Conservation (phyloP, 1,140 invertebrate species). For the Bombus fervidus region DNA sequence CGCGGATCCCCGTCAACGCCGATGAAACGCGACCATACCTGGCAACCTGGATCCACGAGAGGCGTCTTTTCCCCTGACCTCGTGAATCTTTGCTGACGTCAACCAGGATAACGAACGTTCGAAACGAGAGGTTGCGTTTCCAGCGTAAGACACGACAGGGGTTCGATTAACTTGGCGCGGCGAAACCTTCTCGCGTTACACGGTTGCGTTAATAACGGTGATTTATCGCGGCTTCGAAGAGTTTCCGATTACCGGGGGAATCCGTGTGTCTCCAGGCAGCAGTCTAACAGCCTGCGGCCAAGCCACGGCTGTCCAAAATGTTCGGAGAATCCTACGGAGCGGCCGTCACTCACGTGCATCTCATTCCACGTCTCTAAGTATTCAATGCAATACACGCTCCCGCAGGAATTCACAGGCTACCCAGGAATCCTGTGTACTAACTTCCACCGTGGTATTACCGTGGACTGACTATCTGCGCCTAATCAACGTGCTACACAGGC, state of each 20-base stretch:
- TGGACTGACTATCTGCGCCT: neutral
- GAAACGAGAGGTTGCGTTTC: no score
- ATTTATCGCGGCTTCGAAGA: slow-evolving; percentile 8
- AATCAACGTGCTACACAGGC: slow-evolving; percentile 14
- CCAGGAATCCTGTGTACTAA: neutral
- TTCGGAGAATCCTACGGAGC: slow-evolving; percentile 10
- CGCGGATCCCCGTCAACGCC: slow-evolving; percentile 20
- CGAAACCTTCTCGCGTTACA: neutral
- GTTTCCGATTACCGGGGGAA: no score
- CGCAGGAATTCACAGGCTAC: neutral
- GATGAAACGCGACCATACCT: neutral
- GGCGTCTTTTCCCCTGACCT: neutral
- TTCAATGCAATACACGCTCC: slow-evolving; percentile 26
- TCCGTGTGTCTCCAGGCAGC: no score
- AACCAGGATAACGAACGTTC: slow-evolving; percentile 3
- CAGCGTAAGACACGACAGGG: neutral
- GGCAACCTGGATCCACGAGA: neutral
- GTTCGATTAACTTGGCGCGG: slow-evolving; percentile 15
- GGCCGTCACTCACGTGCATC: neutral
- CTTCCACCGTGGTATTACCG: slow-evolving; percentile 11
- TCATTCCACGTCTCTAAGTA: neutral
- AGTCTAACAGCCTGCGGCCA: no score
- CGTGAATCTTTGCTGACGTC: slow-evolving; percentile 16
- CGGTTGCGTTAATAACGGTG: slow-evolving; percentile 14
- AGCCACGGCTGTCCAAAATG: slow-evolving; percentile 25